Evolutionary conservation across 1,140 invertebrate genomes (phyloP), one percentile per base, ranked within the genome.

Genomic region (Doryteuthis pealeii): DNA sequence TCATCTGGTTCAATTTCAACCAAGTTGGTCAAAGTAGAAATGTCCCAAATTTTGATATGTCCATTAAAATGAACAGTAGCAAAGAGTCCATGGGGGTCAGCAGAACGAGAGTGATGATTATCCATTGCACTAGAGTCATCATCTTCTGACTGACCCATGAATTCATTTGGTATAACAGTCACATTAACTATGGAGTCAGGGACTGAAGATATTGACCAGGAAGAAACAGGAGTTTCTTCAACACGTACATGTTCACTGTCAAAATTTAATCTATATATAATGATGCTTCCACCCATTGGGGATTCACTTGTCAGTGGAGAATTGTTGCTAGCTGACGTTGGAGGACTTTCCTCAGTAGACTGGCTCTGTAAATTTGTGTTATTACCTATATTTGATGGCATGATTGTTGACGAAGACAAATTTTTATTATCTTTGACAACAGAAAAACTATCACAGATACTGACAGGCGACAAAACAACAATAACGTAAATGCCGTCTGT

Each of bases 261-360:
- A 67, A 76, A 79, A 33, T 79, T 82, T 22, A 88, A 79, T 43
- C 80, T 82, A 75, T 88, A 89, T 6, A 89, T 71, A 22, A 90
- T 70, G n/a, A 89, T 79, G 49, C 81, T 85, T 43, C 87, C 88
- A 65, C 79, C 75, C 22, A 22, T 30, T 31, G 66, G 66, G 4
- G 32, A 10, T 22, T 31, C 28, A 68, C 15, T 30, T 22, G 18
- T 18, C 22, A 68, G 12, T 32, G 66, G 30, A 62, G 26, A n/a
- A 18, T 62, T 62, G 54, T 62, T 62, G 54, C 54, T 62, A 49
- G 12, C 22, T 8, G 54, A 5, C 5, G 54, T 28, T 62, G 54
- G 18, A 40, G 35, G 10, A 40, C 35, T 40, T 40, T 10, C 10
- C 6, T 62, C 54, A 62, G 54, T 18, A n/a, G 54, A 62, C 54